Percentiles rank a stretch among this genome's conserved stretches.
Conservation (phyloP, 2,888 invertebrate species). For the Tipula lateralis region DNA sequence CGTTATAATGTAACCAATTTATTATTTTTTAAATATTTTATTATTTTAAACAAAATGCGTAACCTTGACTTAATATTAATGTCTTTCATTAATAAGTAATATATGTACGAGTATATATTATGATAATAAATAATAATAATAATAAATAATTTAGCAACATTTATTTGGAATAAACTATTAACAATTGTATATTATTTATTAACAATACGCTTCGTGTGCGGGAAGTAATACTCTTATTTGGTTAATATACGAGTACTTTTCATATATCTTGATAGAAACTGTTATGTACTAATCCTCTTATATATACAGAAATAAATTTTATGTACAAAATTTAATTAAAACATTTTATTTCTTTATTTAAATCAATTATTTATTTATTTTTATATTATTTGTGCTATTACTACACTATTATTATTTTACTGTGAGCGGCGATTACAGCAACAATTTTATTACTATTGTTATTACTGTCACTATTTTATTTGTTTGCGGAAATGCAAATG, state of each 20-base stretch:
- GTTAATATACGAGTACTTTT: not conserved
- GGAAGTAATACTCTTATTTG: too few species aligned
- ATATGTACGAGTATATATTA: not conserved
- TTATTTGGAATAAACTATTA: not conserved
- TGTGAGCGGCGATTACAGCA: not conserved
- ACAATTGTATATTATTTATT: too few species aligned
- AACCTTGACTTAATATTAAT: constrained; percentile 11
- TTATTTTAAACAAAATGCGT: not conserved
- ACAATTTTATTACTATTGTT: not conserved
- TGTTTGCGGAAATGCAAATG: constrained; percentile 6
- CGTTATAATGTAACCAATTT: not conserved
- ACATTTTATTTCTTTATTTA: constrained; percentile 1
- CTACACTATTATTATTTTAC: not conserved
- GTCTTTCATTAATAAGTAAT: not conserved
- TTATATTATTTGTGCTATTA: not conserved
- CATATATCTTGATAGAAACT: not conserved
- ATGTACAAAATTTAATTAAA: not conserved
- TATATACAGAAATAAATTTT: not conserved
- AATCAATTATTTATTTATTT: not conserved
- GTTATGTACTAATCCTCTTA: not conserved
- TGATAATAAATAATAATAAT: not conserved
- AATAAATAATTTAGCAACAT: not conserved
- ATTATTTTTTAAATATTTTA: not conserved
- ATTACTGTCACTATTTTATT: not conserved
- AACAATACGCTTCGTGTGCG: not conserved